Conservation (phyloP, 2,888 invertebrate species). For the Eledona agricola region DNA sequence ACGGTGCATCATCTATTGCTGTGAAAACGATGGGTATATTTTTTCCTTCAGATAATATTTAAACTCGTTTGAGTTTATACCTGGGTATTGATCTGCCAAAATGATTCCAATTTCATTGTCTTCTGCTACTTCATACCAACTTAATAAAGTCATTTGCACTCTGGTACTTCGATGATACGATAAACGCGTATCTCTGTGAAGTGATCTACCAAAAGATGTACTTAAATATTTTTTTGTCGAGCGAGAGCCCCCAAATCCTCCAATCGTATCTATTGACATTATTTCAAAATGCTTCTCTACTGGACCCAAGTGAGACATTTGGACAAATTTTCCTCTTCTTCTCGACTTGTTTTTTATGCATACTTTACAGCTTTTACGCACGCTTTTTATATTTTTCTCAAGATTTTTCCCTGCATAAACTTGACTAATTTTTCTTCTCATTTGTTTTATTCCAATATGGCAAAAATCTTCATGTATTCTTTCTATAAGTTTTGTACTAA, state of each 20-base stretch:
- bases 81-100: slow-evolving; percentile 51
- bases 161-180: slow-evolving; percentile 48
- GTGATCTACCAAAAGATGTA: slow-evolving; percentile 51
- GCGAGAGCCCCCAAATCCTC: slow-evolving; percentile 50
- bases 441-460: slow-evolving; percentile 12
- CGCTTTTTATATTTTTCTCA: slow-evolving; percentile 24
- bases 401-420: slow-evolving; percentile 28
- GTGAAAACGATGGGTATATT: slow-evolving; percentile 28
- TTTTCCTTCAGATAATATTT: slow-evolving; percentile 45
- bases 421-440: slow-evolving; percentile 9
- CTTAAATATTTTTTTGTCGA: slow-evolving; percentile 54
- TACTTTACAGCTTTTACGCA: slow-evolving; percentile 34
- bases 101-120: no score
- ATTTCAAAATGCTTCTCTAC: slow-evolving; percentile 48
- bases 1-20: slow-evolving; percentile 37
- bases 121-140: slow-evolving; percentile 42
- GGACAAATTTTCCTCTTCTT: slow-evolving; percentile 39
- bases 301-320: slow-evolving; percentile 43
- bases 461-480: not conserved
- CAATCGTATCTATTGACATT: slow-evolving; percentile 50
- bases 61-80: slow-evolving; percentile 50
- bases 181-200: slow-evolving; percentile 50
- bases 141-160: slow-evolving; percentile 49
- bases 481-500: slow-evolving; percentile 1
- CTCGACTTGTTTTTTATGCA: slow-evolving; percentile 51